These are phyloP conservation scores for Sebastes aleutianus DNA, from an alignment of 2,797 vertebrate species.

Conservation along the genomic window DNA sequence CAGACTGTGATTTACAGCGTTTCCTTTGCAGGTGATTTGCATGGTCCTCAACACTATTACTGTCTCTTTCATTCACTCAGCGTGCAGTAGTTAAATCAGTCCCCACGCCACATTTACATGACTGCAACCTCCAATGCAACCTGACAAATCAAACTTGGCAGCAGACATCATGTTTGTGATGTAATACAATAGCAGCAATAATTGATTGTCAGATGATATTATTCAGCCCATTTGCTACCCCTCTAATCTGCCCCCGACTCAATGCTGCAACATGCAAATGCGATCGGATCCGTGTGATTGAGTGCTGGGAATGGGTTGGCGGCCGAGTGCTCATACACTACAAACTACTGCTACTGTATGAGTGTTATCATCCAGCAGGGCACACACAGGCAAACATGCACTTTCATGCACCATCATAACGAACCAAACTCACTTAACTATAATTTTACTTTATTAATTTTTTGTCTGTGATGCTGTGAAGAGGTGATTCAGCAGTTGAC, in stretches of 20 bases:
- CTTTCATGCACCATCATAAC: slow-evolving; percentile 51
- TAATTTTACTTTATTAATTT: neutral
- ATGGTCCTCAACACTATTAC: slow-evolving; percentile 53
- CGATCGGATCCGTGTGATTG: slow-evolving; percentile 41
- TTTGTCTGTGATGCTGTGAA: neutral
- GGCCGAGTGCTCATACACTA: neutral
- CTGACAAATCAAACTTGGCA: slow-evolving; percentile 55
- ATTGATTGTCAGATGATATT: slow-evolving; percentile 70
- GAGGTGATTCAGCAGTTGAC: neutral
- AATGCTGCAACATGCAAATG: slow-evolving; percentile 52
- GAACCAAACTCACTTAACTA: neutral
- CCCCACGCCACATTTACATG: slow-evolving; percentile 40
- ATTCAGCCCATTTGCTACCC: slow-evolving; percentile 72
- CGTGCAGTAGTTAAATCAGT: slow-evolving; percentile 53
- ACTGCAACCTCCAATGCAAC: slow-evolving; percentile 20
- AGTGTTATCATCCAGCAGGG: neutral
- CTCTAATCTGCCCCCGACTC: slow-evolving; percentile 33
- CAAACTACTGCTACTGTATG: slow-evolving; percentile 1
- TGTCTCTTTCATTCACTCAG: slow-evolving; percentile 43
- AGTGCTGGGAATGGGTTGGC: slow-evolving; percentile 9
- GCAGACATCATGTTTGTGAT: slow-evolving; percentile 49
- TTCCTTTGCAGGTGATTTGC: slow-evolving; percentile 69
- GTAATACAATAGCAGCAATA: slow-evolving; percentile 56
- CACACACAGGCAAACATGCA: neutral
- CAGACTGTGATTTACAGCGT: slow-evolving; percentile 64